Conservation (phyloP, 2,888 invertebrate genomes). For the Cheilosia pagana region DNA sequence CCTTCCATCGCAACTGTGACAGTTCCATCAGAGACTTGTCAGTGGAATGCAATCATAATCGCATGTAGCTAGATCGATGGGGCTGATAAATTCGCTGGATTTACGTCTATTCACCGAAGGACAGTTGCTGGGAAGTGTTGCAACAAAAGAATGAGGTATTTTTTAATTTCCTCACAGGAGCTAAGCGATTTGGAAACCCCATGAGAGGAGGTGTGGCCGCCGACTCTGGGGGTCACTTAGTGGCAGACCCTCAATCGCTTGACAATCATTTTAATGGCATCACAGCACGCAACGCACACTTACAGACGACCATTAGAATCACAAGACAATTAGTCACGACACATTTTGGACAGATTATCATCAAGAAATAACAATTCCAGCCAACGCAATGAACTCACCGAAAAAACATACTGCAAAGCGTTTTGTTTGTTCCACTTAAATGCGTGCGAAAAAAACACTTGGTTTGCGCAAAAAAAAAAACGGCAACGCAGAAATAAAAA, state of each 20-base stretch:
- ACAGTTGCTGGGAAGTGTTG: not conserved
- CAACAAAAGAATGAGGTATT: no score
- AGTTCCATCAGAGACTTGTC: not conserved
- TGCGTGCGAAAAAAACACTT: constrained; percentile 11
- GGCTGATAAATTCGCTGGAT: not conserved
- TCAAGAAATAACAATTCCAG: not conserved
- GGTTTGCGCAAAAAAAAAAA: not conserved
- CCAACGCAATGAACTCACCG: constrained; percentile 7
- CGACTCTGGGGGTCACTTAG: no score
- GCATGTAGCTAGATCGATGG: not conserved
- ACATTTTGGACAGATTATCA: constrained; percentile 21
- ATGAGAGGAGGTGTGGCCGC: no score
- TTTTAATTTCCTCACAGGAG: no score
- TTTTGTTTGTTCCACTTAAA: constrained; percentile 28
- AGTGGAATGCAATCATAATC: not conserved
- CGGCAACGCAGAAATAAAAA: constrained; percentile 9
- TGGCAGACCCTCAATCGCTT: no score
- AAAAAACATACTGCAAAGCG: not conserved
- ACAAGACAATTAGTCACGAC: constrained; percentile 49
- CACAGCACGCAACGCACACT: no score
- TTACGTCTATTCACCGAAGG: not conserved
- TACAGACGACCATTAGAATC: not conserved
- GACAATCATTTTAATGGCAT: no score
- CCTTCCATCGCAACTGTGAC: no score
- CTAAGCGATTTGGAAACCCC: no score